A percentile compares a stretch with the other conserved stretches of the same genome.
phyloP scores from a whole-genome alignment of 1,140 invertebrate genomes.

The Macrobrachium rosenbergii region DNA sequence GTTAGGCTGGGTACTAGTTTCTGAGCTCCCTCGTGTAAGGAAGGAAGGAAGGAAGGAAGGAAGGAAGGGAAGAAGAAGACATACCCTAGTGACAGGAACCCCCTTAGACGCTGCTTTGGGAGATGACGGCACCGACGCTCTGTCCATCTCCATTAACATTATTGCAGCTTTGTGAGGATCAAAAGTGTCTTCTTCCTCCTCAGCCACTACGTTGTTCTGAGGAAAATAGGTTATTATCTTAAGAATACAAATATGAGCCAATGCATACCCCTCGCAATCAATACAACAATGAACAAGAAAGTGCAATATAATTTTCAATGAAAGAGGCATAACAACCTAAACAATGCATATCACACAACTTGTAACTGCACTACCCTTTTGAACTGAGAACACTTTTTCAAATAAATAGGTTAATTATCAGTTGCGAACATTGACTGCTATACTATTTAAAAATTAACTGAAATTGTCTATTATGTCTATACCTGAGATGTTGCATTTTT shows the following conservation, averaged over 20 bases:
- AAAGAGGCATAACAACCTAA: too few relatives aligned
- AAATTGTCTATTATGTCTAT: neutral
- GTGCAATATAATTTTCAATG: neutral
- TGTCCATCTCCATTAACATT: slow-evolving; percentile 29
- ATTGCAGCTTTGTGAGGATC: slow-evolving; percentile 21
- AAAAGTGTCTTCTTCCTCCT: slow-evolving; percentile 1
- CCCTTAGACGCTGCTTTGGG: neutral
- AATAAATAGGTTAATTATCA: too few relatives aligned
- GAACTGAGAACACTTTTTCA: too few relatives aligned
- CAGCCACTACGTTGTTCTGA: neutral
- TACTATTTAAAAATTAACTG: neutral
- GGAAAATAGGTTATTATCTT: neutral
- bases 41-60: too few relatives aligned
- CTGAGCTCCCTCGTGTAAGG: too few relatives aligned
- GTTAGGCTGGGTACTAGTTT: too few relatives aligned
- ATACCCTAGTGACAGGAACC: neutral
- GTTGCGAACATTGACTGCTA: neutral
- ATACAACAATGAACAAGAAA: too few relatives aligned
- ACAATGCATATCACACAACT: too few relatives aligned
- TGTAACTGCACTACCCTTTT: too few relatives aligned
- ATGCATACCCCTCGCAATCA: neutral
- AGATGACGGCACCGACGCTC: neutral
- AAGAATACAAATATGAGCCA: neutral
- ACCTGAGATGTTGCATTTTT: slow-evolving; percentile 4
- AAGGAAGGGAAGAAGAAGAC: too few relatives aligned